Evolutionary conservation across 2,113 vertebrate species (phyloP).

Genomic region (Phyllostomus hastatus): DNA sequence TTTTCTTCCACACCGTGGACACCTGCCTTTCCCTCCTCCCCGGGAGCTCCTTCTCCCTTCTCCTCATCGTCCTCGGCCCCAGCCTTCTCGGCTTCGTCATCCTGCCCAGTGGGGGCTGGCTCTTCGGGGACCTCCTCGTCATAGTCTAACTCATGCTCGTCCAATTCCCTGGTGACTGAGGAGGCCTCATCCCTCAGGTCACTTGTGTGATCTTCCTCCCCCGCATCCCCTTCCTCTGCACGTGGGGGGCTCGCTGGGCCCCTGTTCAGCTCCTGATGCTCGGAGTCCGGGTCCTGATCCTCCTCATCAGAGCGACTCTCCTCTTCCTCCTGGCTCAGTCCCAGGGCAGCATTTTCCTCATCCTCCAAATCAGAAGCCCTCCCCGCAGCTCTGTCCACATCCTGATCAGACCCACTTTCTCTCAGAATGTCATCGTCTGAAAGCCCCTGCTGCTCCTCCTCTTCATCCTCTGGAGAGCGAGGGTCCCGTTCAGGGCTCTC

Average conservation of each 20-base stretch:
- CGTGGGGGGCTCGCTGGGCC: conserved; percentile 70
- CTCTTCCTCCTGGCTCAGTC: conserved; percentile 67
- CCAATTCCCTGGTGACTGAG: conserved; percentile 94
- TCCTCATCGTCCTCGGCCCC: conserved; percentile 90
- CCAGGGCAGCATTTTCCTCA: conserved; percentile 74
- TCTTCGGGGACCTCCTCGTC: conserved; percentile 98
- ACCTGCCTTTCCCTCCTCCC: conserved; percentile 73
- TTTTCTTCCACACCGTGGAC: conserved; percentile 77
- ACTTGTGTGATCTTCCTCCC: conserved; percentile 76
- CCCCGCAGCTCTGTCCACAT: conserved; percentile 75
- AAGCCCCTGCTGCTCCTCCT: conserved; percentile 82
- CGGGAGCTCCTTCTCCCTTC: conserved; percentile 74
- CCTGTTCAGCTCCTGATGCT: conserved; percentile 78
- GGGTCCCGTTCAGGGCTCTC: conserved; percentile 93
- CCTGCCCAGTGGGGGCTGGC: conserved; percentile 78
- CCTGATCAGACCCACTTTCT: conserved; percentile 79
- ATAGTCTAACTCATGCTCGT: conserved; percentile 97
- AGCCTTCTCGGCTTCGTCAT: conserved; percentile 84
- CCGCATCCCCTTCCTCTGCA: conserved; percentile 70
- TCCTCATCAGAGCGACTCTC: conserved; percentile 84
- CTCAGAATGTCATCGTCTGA: conserved; percentile 87
- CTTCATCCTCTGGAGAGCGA: conserved; percentile 89
- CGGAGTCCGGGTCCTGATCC: conserved; percentile 88
- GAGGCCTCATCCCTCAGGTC: conserved; percentile 92
- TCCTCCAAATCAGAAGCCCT: conserved; percentile 75